These are phyloP conservation scores for Dolichopus griseipennis DNA, from an alignment of 2,888 invertebrate genomes.

Conservation along the genomic window DNA sequence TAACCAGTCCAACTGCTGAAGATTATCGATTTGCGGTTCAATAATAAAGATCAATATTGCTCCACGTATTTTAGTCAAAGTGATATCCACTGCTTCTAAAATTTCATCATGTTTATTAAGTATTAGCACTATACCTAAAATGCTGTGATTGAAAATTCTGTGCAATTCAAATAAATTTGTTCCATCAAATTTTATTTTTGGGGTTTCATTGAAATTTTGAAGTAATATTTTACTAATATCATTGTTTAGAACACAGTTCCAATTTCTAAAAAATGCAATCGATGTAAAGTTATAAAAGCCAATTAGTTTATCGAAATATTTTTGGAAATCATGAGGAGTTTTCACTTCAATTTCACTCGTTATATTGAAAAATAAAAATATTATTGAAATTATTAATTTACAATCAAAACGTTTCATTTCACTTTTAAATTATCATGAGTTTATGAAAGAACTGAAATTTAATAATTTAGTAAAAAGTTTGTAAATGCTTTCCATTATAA, in stretches of 20 bases:
- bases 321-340: too few relatives aligned
- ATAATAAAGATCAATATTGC: not conserved
- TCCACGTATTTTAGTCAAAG: not conserved
- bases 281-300: not conserved
- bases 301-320: not conserved
- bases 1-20: not conserved
- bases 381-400: too few relatives aligned
- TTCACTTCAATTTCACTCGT: too few relatives aligned
- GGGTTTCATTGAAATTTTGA: not conserved
- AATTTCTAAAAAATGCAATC: not conserved
- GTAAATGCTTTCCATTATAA: too few relatives aligned
- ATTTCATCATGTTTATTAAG: not conserved
- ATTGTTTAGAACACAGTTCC: not conserved
- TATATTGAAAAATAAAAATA: too few relatives aligned
- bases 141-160: not conserved
- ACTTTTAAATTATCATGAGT: too few relatives aligned
- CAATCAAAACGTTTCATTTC: too few relatives aligned
- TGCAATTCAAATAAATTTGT: not conserved
- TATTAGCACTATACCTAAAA: not conserved
- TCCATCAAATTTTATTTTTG: not conserved
- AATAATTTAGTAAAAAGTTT: too few relatives aligned
- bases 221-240: not conserved
- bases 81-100: not conserved
- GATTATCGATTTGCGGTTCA: not conserved
- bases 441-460: too few relatives aligned